Evolutionary conservation across 1,140 invertebrate species (phyloP).

Genomic region (Aphelinus certus): DNA sequence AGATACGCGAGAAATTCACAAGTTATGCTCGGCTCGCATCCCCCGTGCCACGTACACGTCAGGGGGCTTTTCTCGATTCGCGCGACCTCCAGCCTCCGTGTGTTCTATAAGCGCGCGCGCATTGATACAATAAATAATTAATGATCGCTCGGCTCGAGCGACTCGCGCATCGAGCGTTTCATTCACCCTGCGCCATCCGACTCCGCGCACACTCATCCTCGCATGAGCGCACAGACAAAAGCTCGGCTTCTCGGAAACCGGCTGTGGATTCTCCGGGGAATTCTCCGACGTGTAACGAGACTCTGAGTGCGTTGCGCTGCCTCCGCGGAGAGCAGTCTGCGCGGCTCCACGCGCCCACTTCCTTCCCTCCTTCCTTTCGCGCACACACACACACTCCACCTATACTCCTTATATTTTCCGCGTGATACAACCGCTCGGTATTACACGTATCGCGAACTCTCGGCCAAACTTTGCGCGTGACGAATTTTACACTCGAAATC

Average conservation of each 20-base stretch:
- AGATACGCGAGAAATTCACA: background rate
- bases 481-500: background rate
- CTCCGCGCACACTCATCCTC: background rate
- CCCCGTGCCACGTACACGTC: too few species aligned
- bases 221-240: too few species aligned
- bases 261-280: conserved; percentile 1
- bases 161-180: conserved; percentile 42
- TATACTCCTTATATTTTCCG: too few species aligned
- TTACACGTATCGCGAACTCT: background rate
- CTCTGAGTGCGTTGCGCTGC: conserved; percentile 19
- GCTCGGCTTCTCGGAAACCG: conserved; percentile 28
- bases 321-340: conserved; percentile 19
- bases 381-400: too few species aligned
- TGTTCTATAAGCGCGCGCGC: background rate
- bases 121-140: conserved; percentile 44
- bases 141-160: conserved; percentile 39
- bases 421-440: too few species aligned
- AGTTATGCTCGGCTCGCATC: background rate
- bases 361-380: background rate
- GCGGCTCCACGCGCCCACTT: background rate
- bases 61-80: too few species aligned
- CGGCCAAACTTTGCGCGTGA: background rate
- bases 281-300: conserved; percentile 29
- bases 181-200: conserved; percentile 33
- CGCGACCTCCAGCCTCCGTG: background rate